Conservation (phyloP, 1,140 invertebrate genomes). For the Paracyclopina nana region DNA sequence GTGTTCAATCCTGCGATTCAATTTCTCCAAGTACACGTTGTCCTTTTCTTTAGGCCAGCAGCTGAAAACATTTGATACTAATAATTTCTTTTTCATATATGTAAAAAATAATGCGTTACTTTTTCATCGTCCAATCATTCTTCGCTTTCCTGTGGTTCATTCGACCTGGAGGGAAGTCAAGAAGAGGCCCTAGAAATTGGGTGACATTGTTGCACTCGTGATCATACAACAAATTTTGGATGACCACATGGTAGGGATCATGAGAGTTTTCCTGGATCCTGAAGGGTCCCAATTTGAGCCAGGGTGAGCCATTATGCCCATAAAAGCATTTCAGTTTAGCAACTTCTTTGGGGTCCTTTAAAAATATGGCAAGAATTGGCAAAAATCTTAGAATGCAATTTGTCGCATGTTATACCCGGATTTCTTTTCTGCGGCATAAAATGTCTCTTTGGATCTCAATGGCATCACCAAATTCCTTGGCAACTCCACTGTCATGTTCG, state of each 20-base stretch:
- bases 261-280: neutral
- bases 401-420: neutral
- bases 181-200: neutral
- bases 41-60: slow-evolving; percentile 2
- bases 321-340: slow-evolving; percentile 7
- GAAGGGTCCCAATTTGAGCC: slow-evolving; percentile 10
- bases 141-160: neutral
- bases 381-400: neutral
- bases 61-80: neutral
- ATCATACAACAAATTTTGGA: neutral
- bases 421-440: neutral
- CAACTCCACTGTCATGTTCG: neutral
- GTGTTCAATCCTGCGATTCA: slow-evolving; percentile 1
- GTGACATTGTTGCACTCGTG: slow-evolving; percentile 11
- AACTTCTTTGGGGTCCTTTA: neutral
- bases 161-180: slow-evolving; percentile 11
- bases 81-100: neutral
- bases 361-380: neutral
- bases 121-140: slow-evolving; percentile 16
- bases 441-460: slow-evolving; percentile 1
- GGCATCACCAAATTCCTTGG: neutral
- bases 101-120: neutral
- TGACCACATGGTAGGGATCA: neutral
- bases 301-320: neutral
- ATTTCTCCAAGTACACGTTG: slow-evolving; percentile 11